These are phyloP conservation scores for Probosciger aterrimus DNA, from an alignment of 2,113 vertebrate species.

Conservation along the genomic window DNA sequence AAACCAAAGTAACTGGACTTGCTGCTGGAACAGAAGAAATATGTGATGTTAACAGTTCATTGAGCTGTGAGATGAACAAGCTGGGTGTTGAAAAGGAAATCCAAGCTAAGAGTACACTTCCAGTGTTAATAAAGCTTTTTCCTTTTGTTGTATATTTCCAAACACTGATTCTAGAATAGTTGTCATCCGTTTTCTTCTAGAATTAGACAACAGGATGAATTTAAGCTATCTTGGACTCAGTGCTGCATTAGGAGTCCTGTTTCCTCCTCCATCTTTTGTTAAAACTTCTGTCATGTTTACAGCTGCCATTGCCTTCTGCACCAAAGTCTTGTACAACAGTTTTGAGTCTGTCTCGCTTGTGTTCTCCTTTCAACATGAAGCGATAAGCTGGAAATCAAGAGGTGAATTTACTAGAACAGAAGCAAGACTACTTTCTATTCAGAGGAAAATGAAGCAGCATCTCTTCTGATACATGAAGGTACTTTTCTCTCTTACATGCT, in stretches of 20 bases:
- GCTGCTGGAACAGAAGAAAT: conserved; percentile 73
- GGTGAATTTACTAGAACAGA: background rate
- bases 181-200: conserved; percentile 56
- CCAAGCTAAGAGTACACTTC: conserved; percentile 67
- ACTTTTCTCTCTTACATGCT: background rate
- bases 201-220: conserved; percentile 64
- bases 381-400: background rate
- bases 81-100: conserved; percentile 71
- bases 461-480: background rate
- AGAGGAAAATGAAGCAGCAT: background rate
- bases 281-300: background rate
- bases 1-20: conserved; percentile 64
- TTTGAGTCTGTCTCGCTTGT: background rate
- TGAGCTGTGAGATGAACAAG: conserved; percentile 83
- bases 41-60: conserved; percentile 78
- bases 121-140: conserved; percentile 73
- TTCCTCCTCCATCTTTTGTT: conserved; percentile 7
- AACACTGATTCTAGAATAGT: conserved; percentile 54
- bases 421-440: background rate
- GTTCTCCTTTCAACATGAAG: background rate
- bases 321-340: background rate
- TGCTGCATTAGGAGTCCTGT: conserved; percentile 22
- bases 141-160: conserved; percentile 69
- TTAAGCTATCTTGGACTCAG: background rate
- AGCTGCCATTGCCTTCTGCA: background rate